phyloP scores from a whole-genome alignment of 2,888 invertebrate species.

The Lasioglossum oenotherae region DNA sequence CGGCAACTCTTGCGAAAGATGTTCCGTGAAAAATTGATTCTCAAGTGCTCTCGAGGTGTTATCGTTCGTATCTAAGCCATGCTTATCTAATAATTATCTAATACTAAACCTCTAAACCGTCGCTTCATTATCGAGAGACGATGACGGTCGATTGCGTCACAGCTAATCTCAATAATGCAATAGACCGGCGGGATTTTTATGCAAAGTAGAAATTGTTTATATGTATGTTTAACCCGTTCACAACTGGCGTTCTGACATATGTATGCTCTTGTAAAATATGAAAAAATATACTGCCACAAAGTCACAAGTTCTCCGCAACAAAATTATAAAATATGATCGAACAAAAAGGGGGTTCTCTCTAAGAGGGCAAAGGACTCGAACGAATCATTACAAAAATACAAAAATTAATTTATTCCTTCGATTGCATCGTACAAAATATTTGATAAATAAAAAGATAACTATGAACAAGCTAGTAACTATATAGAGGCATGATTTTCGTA shows the following conservation, averaged over 20 bases:
- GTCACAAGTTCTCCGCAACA: not conserved
- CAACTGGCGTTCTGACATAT: not conserved
- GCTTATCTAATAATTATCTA: not conserved
- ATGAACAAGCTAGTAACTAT: not conserved
- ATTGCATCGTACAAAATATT: constrained; percentile 1
- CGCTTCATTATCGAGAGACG: not conserved
- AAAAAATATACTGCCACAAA: not conserved
- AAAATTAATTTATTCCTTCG: not conserved
- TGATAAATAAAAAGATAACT: not conserved
- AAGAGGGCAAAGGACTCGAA: not conserved
- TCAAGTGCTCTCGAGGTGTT: not conserved
- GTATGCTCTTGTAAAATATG: no score
- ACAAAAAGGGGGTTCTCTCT: not conserved
- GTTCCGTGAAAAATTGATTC: not conserved
- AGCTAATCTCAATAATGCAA: not conserved
- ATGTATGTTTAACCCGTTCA: not conserved
- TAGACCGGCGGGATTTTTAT: not conserved
- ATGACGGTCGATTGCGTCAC: not conserved
- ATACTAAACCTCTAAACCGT: not conserved
- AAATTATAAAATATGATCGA: not conserved
- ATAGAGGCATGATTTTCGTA: constrained; percentile 44
- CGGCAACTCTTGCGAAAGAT: not conserved
- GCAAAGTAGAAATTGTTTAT: not conserved
- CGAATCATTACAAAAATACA: not conserved
- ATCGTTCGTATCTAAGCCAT: not conserved